Conservation (phyloP, 2,888 invertebrate species). For the Choristoneura rosaceana region DNA sequence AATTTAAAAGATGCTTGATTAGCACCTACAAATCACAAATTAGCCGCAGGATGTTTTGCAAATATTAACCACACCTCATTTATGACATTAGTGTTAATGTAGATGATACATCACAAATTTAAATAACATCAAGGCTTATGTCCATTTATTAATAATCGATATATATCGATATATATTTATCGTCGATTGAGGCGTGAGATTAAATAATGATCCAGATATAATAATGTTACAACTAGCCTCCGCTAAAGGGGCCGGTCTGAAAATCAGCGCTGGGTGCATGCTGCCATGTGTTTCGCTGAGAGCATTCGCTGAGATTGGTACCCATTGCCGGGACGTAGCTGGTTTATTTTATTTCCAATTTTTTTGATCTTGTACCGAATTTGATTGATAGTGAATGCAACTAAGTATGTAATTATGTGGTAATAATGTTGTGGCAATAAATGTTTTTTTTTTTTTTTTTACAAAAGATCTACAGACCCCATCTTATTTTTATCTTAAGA, state of each 20-base stretch:
- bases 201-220: conserved; percentile 1
- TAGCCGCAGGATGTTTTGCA: conserved; percentile 4
- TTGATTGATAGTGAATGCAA: too few species aligned
- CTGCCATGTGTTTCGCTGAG: too few species aligned
- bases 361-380: too few species aligned
- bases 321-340: too few species aligned
- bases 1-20: background rate
- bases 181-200: background rate
- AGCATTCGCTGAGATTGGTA: too few species aligned
- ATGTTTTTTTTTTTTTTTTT: too few species aligned
- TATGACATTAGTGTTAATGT: conserved; percentile 15
- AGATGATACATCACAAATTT: conserved; percentile 19
- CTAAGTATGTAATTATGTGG: too few species aligned
- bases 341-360: too few species aligned
- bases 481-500: background rate
- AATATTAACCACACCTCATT: conserved; percentile 17
- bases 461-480: background rate
- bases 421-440: too few species aligned
- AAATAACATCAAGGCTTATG: conserved; percentile 17
- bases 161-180: background rate
- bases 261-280: too few species aligned
- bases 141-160: conserved; percentile 2
- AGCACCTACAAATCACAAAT: conserved; percentile 12
- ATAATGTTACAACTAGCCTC: too few species aligned
- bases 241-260: too few species aligned